Conservation (phyloP, 1,140 invertebrate species). For the Oryctes rhinoceros region DNA sequence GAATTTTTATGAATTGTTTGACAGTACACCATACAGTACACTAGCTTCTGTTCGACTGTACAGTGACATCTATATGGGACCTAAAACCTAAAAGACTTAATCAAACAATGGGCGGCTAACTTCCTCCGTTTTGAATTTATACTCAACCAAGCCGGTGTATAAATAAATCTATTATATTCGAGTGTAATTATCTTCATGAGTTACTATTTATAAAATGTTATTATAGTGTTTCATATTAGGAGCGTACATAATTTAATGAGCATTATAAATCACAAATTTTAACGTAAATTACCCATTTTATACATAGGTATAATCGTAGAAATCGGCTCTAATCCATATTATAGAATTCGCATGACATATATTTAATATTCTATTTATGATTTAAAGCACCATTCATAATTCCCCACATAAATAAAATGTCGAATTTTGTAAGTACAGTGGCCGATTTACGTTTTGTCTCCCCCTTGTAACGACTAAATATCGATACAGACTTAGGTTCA, state of each 20-base stretch:
- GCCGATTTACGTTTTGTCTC: no score
- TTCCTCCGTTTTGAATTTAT: conserved; percentile 12
- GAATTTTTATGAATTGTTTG: conserved; percentile 19
- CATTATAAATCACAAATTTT: conserved; percentile 20
- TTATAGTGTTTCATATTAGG: conserved; percentile 13
- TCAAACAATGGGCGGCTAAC: conserved; percentile 12
- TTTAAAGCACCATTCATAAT: not conserved
- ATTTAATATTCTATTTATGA: conserved; percentile 17
- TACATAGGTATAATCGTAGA: not conserved
- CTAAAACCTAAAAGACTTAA: not conserved
- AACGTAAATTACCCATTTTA: not conserved
- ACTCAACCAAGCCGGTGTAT: conserved; percentile 23
- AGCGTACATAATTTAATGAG: conserved; percentile 24
- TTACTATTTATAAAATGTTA: conserved; percentile 32
- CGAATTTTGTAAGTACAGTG: no score
- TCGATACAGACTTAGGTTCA: no score
- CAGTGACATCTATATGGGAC: conserved; percentile 28
- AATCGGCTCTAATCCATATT: not conserved
- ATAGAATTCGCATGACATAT: not conserved
- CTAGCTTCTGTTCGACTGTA: not conserved
- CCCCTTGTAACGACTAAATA: no score
- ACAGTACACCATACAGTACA: conserved; percentile 23
- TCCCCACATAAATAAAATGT: not conserved
- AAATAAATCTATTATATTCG: conserved; percentile 31
- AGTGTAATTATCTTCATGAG: conserved; percentile 30